Evolutionary conservation across 2,888 invertebrate genomes (phyloP), one percentile per base, ranked within the genome.

Genomic region (Camponotus fellah): DNA sequence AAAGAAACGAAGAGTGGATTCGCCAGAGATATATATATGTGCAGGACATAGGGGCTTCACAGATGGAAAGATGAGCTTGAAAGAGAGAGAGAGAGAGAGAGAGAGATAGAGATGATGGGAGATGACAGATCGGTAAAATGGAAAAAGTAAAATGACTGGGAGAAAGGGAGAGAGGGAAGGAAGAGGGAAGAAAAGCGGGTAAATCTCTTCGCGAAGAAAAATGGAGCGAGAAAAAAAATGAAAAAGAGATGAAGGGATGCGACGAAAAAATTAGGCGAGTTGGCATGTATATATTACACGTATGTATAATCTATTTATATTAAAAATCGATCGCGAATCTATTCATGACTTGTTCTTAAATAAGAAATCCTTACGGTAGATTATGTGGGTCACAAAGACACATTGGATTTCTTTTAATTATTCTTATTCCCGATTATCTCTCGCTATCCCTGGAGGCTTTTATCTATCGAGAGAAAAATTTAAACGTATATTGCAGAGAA

Each of bases 321-420:
- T 71, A 71, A 71, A 79, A 80, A 80, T 80, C 79, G 79, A 80
- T 80, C 71, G 60, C 71, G 58, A 79, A 34, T 32, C 69, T 80
- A 80, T 69, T 80, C 79, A 71, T 62, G 79, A 80, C 79, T 46
- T 60, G 60, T 80, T 80, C 71, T 80, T 49, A 46, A 71, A 37
- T 69, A 69, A 60, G 60, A 46, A 60, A 37, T 26, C 12, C 43
- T 26, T 60, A 10, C 46, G 60, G 46, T n/a, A 58, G 60, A 69
- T 80, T 80, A 80, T 71, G 26, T 80, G 46, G 69, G 71, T 80
- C 71, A 69, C 34, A 71, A 60, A 34, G 69, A n/a, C 37, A 62
- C 12, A 34, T 17, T 17, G 46, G 34, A 49, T 60, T 60, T 46
- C 46, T 53, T 71, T 62, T 71, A 80, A 80, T 80, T 69, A 49